Conservation (phyloP, 1,140 invertebrate genomes). For the Lutraria rhynchaena region DNA sequence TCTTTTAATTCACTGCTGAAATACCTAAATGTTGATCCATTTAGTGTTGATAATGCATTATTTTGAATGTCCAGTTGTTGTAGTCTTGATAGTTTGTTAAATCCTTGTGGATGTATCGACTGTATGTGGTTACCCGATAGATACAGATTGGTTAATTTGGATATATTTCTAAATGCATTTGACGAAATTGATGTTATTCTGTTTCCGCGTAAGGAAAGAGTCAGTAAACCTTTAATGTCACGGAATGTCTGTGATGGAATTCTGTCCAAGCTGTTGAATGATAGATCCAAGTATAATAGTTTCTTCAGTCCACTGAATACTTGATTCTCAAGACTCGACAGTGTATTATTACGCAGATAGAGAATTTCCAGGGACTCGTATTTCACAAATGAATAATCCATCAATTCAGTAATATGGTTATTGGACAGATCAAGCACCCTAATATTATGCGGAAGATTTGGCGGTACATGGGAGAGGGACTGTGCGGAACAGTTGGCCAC, state of each 20-base stretch:
- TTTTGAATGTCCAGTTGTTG: conserved; percentile 70
- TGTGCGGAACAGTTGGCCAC: conserved; percentile 72
- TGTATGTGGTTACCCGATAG: conserved; percentile 71
- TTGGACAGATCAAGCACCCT: conserved; percentile 70
- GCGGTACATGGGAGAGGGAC: conserved; percentile 65
- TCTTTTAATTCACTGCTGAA: conserved; percentile 55
- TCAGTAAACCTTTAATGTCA: conserved; percentile 57
- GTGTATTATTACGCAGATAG: conserved; percentile 71
- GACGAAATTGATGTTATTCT: conserved; percentile 66
- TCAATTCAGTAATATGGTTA: conserved; percentile 69
- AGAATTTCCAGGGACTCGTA: conserved; percentile 71
- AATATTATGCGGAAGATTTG: conserved; percentile 68
- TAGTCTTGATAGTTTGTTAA: conserved; percentile 64
- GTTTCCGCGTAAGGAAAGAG: conserved; percentile 71
- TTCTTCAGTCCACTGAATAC: conserved; percentile 69
- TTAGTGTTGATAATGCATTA: conserved; percentile 68
- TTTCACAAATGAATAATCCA: conserved; percentile 63
- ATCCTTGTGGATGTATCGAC: conserved; percentile 64
- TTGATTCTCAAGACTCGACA: conserved; percentile 63
- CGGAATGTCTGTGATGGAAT: conserved; percentile 70
- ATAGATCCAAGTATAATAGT: conserved; percentile 73
- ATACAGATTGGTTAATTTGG: conserved; percentile 66
- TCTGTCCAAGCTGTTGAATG: conserved; percentile 68
- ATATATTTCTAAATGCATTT: conserved; percentile 65
- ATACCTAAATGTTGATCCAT: conserved; percentile 54